Base-by-base conservation (phyloP, 1,140 invertebrate species). In the Gryon sp. region DNA sequence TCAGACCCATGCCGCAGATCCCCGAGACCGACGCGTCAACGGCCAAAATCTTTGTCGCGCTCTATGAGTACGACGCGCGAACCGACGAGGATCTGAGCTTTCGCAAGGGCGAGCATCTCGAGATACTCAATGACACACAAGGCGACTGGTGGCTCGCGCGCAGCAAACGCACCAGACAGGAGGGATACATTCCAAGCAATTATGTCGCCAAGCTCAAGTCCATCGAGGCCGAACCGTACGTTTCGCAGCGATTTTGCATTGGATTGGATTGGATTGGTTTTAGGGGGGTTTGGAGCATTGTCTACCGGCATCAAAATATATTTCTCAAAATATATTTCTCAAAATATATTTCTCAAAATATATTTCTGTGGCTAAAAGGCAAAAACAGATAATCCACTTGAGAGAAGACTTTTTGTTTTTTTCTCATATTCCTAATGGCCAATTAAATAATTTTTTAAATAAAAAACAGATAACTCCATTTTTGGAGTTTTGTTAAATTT, bases 161-260 rank as follows among this genome's bases (percentile, higher is more conserved):
- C 80, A 98, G 96, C 89, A 96, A 97, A 91, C 92, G 96, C 80
- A 97, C 97, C 24, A 94, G 95, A 87, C 94, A 97, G 87, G 96
- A 98, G 90, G 98, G 98, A 62, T 99, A 99, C 90, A 99, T 99
- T 89, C 98, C 98, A 80, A 99, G 97, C 48, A 99, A 99, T 90
- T 99, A 99, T 93, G 98, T 99, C 70, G 98, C 98, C 77, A 98
- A 98, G 89, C 90, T 99, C 82, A 98, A 99, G 90, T 99, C 97
- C 69, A 98, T 99, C 84, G 98, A 99, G 91, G 98, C 98, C 79
- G 98, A 99, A 92, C 97, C 98, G 97, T 99, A 93, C 98, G 96
- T 93, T 19, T 18, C 20, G n/a, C n/a, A n/a, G n/a, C n/a, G n/a
- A n/a, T n/a, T n/a, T n/a, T n/a, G n/a, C n/a, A n/a, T n/a, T n/a